These are phyloP conservation scores for Drymodes brunneopygia DNA, from an alignment of 2,113 vertebrate genomes.

Conservation along the genomic window DNA sequence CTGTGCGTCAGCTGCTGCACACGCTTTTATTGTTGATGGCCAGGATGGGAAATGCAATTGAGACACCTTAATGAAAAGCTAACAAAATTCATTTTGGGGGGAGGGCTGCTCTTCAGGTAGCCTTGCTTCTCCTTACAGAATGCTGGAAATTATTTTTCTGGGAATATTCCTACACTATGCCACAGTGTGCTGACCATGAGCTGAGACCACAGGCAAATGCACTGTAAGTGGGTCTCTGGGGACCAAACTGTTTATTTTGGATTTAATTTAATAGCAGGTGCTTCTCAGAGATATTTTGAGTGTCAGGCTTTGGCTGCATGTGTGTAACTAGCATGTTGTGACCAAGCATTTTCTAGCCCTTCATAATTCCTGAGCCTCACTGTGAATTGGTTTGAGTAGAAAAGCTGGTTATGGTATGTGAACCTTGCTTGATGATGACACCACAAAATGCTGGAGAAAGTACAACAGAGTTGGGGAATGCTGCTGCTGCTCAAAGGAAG, in stretches of 20 bases:
- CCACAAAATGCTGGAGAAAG: background rate
- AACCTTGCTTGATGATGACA: background rate
- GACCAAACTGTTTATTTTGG: background rate
- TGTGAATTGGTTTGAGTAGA: background rate
- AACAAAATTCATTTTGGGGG: background rate
- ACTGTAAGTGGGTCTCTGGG: background rate
- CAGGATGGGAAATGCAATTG: constrained; percentile 5
- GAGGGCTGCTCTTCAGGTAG: background rate
- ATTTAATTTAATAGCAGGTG: background rate
- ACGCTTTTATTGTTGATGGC: background rate
- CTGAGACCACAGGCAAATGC: background rate
- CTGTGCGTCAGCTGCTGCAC: background rate
- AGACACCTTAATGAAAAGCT: constrained; percentile 40
- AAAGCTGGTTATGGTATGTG: background rate
- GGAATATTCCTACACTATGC: background rate
- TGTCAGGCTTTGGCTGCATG: background rate
- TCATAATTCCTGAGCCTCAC: background rate
- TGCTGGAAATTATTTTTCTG: background rate
- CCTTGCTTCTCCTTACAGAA: background rate
- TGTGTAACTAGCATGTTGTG: background rate
- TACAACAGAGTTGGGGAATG: background rate
- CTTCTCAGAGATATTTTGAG: background rate
- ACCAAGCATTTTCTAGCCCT: background rate
- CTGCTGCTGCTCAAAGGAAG: background rate
- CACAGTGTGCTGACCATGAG: background rate